phyloP scores from a whole-genome alignment of 1,140 invertebrate genomes.

The Matsumurasca onukii region DNA sequence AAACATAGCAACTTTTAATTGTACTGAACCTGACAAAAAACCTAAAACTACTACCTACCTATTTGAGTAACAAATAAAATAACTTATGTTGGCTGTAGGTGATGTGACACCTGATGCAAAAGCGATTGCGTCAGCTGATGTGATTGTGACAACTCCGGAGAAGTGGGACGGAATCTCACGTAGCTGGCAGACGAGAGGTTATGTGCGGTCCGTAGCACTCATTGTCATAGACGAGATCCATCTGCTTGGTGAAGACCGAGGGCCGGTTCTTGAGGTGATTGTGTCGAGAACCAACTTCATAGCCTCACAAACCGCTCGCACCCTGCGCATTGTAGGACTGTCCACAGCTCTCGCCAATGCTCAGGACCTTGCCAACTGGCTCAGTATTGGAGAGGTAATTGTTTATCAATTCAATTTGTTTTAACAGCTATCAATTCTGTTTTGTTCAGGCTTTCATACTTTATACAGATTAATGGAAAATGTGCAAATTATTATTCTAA shows the following conservation, averaged over 20 bases:
- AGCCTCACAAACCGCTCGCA: constrained; percentile 75
- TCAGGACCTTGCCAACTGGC: constrained; percentile 94
- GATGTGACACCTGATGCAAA: constrained; percentile 93
- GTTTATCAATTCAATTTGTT: no score
- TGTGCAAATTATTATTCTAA: not conserved
- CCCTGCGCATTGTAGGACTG: constrained; percentile 87
- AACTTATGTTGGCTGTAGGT: constrained; percentile 59
- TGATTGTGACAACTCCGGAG: constrained; percentile 98
- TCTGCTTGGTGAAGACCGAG: constrained; percentile 86
- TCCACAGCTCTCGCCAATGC: constrained; percentile 98
- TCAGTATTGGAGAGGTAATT: constrained; percentile 74
- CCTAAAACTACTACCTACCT: no score
- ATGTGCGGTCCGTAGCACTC: constrained; percentile 89
- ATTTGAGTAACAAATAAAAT: no score
- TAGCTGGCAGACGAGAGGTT: constrained; percentile 95
- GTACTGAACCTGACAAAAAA: no score
- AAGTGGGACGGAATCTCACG: constrained; percentile 99
- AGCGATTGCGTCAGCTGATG: constrained; percentile 78
- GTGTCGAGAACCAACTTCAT: constrained; percentile 90
- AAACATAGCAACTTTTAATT: no score
- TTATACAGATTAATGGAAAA: no score
- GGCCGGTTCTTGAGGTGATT: constrained; percentile 83
- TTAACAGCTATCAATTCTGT: no score
- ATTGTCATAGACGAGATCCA: constrained; percentile 99
- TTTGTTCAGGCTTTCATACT: no score